phyloP scores from a whole-genome alignment of 2,888 invertebrate species.

The Axea sp. region DNA sequence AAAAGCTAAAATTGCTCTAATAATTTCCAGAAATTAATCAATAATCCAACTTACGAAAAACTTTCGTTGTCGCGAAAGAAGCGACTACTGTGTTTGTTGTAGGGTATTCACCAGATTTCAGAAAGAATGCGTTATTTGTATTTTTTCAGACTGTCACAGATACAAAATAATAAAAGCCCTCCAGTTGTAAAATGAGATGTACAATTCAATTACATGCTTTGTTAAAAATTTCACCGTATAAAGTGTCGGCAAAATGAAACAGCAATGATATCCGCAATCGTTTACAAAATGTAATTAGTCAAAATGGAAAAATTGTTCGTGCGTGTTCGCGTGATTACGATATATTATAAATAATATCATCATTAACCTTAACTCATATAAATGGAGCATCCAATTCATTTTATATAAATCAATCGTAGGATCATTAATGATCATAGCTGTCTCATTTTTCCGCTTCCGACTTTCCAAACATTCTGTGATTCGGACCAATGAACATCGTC shows the following conservation, averaged over 20 bases:
- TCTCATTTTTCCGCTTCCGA: conserved; percentile 26
- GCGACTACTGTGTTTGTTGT: conserved; percentile 27
- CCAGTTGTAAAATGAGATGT: conserved; percentile 16
- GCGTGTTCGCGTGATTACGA: too few species aligned
- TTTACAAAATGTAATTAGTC: too few species aligned
- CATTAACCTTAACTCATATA: too few species aligned
- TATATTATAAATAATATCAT: too few species aligned
- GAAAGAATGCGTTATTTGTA: conserved; percentile 23
- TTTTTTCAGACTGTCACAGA: conserved; percentile 53
- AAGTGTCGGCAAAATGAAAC: conserved; percentile 16
- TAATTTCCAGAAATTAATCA: conserved; percentile 44
- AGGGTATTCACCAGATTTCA: conserved; percentile 19
- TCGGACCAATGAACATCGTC: conserved; percentile 54
- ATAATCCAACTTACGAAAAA: conserved; percentile 19
- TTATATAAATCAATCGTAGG: conserved; percentile 8
- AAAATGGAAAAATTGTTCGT: too few species aligned
- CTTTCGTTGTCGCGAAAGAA: conserved; percentile 11
- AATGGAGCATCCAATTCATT: too few species aligned
- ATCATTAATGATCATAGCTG: conserved; percentile 36
- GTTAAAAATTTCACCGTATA: conserved; percentile 16
- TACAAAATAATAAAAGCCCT: conserved; percentile 41
- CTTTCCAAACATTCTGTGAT: conserved; percentile 38
- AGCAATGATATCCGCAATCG: conserved; percentile 12
- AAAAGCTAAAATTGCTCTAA: conserved; percentile 2
- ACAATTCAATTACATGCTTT: conserved; percentile 20